Conservation (phyloP, 2,113 vertebrate species). For the Rhabdomys dilectus region DNA sequence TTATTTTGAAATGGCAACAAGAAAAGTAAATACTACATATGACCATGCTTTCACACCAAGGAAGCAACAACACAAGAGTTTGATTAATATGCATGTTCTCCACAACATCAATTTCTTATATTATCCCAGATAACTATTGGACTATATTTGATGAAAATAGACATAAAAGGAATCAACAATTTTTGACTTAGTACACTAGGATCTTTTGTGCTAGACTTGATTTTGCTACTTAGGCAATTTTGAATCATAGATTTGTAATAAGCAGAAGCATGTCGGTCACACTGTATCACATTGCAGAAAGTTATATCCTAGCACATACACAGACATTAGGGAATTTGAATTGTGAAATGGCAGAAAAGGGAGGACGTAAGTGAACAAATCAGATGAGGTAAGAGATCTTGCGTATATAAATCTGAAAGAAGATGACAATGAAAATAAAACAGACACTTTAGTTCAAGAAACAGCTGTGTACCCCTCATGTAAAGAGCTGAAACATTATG, state of each 20-base stretch:
- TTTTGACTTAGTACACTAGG: background rate
- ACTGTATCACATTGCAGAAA: background rate
- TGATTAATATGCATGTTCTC: background rate
- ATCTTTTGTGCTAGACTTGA: background rate
- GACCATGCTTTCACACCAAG: background rate
- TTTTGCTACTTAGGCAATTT: background rate
- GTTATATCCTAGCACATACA: background rate
- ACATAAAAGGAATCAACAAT: background rate
- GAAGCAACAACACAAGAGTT: background rate
- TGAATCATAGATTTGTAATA: background rate
- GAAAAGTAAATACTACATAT: background rate
- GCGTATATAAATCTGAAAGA: no score
- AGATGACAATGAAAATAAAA: background rate
- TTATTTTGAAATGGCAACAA: background rate
- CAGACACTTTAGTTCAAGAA: background rate
- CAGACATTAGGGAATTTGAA: background rate
- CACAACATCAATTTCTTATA: background rate
- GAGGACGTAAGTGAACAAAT: accelerated
- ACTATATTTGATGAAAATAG: background rate
- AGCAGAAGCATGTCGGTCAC: background rate
- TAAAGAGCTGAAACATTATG: background rate
- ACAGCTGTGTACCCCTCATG: background rate
- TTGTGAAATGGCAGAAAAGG: background rate
- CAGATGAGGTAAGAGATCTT: background rate
- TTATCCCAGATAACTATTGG: background rate